phyloP scores from a whole-genome alignment of 2,888 invertebrate genomes.

The Cheilosia vulpina region DNA sequence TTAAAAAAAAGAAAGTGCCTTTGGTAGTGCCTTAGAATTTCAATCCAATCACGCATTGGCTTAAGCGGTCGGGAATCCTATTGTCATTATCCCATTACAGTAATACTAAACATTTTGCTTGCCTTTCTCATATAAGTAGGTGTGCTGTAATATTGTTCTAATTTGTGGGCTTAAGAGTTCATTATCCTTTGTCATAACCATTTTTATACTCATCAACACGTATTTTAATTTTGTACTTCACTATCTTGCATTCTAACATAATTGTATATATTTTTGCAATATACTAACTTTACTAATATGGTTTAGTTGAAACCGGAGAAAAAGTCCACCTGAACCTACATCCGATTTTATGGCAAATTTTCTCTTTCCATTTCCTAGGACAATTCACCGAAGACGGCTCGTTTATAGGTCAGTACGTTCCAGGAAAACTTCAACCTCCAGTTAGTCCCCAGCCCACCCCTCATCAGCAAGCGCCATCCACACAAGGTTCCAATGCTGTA shows the following conservation, averaged over 20 bases:
- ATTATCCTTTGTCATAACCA: background rate
- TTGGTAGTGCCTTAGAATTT: no score
- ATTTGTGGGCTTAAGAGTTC: background rate
- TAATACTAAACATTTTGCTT: background rate
- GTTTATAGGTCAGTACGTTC: constrained; percentile 98
- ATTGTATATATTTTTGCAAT: background rate
- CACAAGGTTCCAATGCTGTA: constrained; percentile 84
- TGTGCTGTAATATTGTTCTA: background rate
- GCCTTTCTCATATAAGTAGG: background rate
- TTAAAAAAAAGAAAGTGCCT: no score
- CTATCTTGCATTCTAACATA: background rate
- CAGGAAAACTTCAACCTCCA: constrained; percentile 89
- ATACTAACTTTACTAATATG: constrained; percentile 26
- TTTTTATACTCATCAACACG: background rate
- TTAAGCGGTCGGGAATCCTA: no score
- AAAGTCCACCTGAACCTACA: background rate
- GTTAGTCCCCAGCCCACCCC: constrained; percentile 83
- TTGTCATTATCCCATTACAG: no score
- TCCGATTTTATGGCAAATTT: background rate
- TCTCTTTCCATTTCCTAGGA: constrained; percentile 77
- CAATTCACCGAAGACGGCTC: constrained; percentile 99
- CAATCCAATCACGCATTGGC: no score
- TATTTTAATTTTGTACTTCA: background rate
- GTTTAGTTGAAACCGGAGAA: background rate
- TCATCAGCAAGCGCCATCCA: constrained; percentile 83